Conservation (phyloP, 1,140 invertebrate species). For the Stenopsyche tienmushanensis region DNA sequence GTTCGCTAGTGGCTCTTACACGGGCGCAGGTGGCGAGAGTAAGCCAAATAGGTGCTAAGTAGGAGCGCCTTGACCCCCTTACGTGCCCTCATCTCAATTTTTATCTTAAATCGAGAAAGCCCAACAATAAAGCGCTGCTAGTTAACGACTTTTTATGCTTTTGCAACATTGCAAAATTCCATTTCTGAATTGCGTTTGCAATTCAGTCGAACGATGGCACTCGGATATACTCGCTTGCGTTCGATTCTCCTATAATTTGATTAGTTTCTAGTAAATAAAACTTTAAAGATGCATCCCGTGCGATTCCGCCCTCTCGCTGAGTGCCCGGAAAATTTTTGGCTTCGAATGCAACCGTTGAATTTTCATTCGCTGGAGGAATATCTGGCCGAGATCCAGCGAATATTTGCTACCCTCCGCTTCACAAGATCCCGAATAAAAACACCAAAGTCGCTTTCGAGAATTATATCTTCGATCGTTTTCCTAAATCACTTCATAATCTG, state of each 20-base stretch:
- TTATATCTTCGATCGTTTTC: neutral
- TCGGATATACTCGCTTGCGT: neutral
- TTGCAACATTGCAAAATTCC: neutral
- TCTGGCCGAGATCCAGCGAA: constrained; percentile 16
- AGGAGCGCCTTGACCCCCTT: constrained; percentile 13
- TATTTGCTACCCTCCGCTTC: constrained; percentile 1
- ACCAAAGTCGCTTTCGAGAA: no score
- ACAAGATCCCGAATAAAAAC: no score
- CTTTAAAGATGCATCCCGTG: constrained; percentile 33
- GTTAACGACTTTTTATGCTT: neutral
- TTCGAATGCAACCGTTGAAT: constrained; percentile 16
- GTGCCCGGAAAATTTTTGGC: constrained; percentile 27
- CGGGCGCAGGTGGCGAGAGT: constrained; percentile 13
- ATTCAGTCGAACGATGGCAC: neutral
- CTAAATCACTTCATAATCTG: no score
- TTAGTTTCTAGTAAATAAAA: constrained; percentile 37
- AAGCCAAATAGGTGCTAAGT: no score
- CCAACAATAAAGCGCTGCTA: neutral
- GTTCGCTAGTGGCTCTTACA: no score
- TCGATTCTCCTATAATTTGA: constrained; percentile 34
- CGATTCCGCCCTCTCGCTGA: constrained; percentile 23
- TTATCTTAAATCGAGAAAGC: neutral
- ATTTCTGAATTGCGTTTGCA: neutral
- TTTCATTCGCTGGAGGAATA: constrained; percentile 4
- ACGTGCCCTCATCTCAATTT: no score